These are phyloP conservation scores for Drosophila peninsularis DNA, from an alignment of 2,888 invertebrate species.

Conservation along the genomic window DNA sequence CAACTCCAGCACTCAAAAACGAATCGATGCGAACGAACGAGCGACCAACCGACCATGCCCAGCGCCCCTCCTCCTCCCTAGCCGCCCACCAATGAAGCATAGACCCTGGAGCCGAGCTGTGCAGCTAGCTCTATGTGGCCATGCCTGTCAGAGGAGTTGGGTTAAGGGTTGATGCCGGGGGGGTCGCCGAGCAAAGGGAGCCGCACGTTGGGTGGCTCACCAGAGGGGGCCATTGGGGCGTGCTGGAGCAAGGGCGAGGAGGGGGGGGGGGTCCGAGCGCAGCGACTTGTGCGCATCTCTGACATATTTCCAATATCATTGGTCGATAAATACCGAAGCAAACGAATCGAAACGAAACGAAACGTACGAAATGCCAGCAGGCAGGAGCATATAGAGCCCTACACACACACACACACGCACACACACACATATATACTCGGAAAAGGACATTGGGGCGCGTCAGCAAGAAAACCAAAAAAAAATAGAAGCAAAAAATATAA, in stretches of 20 bases:
- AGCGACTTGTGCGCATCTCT: constrained; percentile 82
- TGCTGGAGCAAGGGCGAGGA: neutral
- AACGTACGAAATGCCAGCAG: constrained; percentile 70
- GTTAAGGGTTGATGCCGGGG: constrained; percentile 11
- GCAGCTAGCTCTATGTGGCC: constrained; percentile 13
- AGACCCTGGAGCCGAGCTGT: constrained; percentile 25
- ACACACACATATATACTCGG: constrained; percentile 32
- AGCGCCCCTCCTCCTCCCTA: neutral
- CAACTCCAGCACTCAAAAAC: constrained; percentile 65
- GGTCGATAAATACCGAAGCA: constrained; percentile 83
- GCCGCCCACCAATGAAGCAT: constrained; percentile 32
- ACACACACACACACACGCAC: constrained; percentile 39
- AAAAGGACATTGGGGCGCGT: constrained; percentile 56
- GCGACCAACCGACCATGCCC: constrained; percentile 39
- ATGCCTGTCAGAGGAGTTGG: constrained; percentile 20
- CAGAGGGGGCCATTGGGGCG: neutral
- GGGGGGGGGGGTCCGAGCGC: constrained; percentile 50
- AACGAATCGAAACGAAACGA: constrained; percentile 77
- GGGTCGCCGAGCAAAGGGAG: constrained; percentile 3
- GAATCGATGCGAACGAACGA: constrained; percentile 71
- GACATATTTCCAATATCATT: constrained; percentile 84
- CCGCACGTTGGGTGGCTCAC: constrained; percentile 1
- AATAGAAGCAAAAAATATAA: constrained; percentile 9
- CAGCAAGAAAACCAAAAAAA: constrained; percentile 21
- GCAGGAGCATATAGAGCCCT: constrained; percentile 44